These are phyloP conservation scores for Typhlichthys subterraneus DNA, from an alignment of 2,797 vertebrate genomes.

Conservation along the genomic window DNA sequence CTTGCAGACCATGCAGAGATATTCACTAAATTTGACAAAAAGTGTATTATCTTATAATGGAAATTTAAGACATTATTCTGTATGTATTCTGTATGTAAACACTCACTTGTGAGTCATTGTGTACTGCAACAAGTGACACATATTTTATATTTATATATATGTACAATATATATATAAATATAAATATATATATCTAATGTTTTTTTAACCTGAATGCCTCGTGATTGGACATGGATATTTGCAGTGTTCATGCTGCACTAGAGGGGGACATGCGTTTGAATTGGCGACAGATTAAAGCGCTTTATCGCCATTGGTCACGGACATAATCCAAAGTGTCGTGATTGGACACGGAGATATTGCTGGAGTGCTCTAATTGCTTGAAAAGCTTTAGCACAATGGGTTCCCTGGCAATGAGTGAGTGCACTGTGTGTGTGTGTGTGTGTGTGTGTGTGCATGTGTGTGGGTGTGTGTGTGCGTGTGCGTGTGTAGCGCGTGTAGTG, in stretches of 20 bases:
- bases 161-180: constrained; percentile 20
- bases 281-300: constrained; percentile 66
- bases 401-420: constrained; percentile 34
- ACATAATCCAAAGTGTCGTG: constrained; percentile 64
- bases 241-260: constrained; percentile 54
- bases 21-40: constrained; percentile 11
- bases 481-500: not conserved
- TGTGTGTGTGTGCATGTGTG: constrained; percentile 1
- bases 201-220: constrained; percentile 63
- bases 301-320: constrained; percentile 68
- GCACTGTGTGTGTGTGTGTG: constrained; percentile 5
- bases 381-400: constrained; percentile 43
- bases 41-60: too few relatives aligned
- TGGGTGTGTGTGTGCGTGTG: not conserved
- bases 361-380: constrained; percentile 67
- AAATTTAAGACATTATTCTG: constrained; percentile 19
- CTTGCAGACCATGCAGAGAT: constrained; percentile 17
- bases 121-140: too few relatives aligned
- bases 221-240: constrained; percentile 57
- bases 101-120: not conserved
- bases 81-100: constrained; percentile 1
- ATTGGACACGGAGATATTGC: constrained; percentile 69
- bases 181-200: too few relatives aligned
- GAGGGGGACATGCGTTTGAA: constrained; percentile 37
- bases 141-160: constrained; percentile 17